These are phyloP conservation scores for Phaenicophaeus curvirostris DNA, from an alignment of 2,797 vertebrate genomes.

Conservation along the genomic window DNA sequence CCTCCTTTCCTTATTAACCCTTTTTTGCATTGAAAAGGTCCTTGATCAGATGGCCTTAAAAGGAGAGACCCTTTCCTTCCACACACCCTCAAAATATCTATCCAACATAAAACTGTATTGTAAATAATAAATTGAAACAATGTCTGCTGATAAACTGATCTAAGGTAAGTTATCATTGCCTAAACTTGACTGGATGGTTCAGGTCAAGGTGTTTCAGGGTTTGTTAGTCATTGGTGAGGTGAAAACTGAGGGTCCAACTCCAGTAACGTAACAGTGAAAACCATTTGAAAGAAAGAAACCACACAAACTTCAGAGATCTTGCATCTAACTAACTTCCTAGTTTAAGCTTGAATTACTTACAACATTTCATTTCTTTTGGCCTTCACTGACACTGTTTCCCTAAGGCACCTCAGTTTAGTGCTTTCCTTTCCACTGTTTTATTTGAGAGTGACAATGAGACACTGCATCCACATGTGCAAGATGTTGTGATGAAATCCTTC, in stretches of 20 bases:
- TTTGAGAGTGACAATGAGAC: fast-evolving
- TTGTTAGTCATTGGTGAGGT: not conserved
- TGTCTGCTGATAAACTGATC: not conserved
- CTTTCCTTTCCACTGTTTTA: not conserved
- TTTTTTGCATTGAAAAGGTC: not conserved
- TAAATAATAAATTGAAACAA: not conserved
- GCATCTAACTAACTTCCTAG: not conserved
- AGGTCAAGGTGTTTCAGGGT: not conserved
- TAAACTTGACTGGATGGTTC: not conserved
- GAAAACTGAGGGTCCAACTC: not conserved
- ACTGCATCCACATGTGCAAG: fast-evolving
- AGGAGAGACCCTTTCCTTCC: not conserved
- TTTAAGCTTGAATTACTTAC: not conserved
- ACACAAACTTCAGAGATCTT: not conserved
- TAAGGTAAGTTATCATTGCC: not conserved
- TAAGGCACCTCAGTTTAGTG: not conserved
- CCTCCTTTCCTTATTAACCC: not conserved
- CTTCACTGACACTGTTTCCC: not conserved
- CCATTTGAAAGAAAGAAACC: not conserved
- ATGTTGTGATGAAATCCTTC: not conserved
- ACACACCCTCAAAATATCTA: not conserved
- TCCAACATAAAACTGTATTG: not conserved
- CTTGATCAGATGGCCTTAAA: not conserved
- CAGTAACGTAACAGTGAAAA: not conserved
- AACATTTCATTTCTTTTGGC: not conserved